Conservation (phyloP, 2,113 vertebrate genomes). For the Neotoma lepida region DNA sequence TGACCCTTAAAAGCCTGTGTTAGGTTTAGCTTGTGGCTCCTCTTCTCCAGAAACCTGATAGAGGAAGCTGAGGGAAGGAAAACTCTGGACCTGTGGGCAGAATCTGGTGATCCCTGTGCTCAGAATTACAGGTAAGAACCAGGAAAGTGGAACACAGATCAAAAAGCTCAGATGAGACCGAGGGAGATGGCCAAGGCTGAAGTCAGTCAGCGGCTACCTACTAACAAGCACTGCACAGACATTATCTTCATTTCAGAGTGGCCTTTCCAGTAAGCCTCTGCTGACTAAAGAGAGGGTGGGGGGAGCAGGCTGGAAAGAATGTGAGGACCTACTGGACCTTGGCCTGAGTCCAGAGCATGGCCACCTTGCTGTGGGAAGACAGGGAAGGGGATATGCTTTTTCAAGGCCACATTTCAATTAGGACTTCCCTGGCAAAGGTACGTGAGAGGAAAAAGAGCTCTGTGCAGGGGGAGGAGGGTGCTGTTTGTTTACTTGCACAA, state of each 20-base stretch:
- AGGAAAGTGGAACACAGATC: neutral
- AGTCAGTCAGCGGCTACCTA: slow-evolving; percentile 39
- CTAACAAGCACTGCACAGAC: slow-evolving; percentile 66
- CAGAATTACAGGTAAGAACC: neutral
- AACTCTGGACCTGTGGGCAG: neutral
- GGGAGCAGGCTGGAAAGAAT: slow-evolving; percentile 28
- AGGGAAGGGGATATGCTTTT: slow-evolving; percentile 13
- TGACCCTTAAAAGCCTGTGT: slow-evolving; percentile 7
- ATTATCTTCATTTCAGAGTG: slow-evolving; percentile 62
- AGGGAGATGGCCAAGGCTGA: slow-evolving; percentile 12
- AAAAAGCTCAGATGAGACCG: neutral
- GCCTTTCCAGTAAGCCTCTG: slow-evolving; percentile 70
- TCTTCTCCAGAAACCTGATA: neutral
- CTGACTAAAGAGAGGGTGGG: slow-evolving; percentile 58
- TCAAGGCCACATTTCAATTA: slow-evolving; percentile 52
- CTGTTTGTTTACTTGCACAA: neutral
- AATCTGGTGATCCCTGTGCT: neutral
- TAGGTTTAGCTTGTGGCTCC: neutral
- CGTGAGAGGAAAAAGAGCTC: slow-evolving; percentile 40
- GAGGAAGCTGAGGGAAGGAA: slow-evolving; percentile 1
- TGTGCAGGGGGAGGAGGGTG: neutral
- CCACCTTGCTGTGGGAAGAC: slow-evolving; percentile 56
- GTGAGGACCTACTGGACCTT: slow-evolving; percentile 54
- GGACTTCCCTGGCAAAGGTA: slow-evolving; percentile 36
- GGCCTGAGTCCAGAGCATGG: slow-evolving; percentile 59